Conservation (phyloP, 2,797 vertebrate species). For the Vespertilio murinus region DNA sequence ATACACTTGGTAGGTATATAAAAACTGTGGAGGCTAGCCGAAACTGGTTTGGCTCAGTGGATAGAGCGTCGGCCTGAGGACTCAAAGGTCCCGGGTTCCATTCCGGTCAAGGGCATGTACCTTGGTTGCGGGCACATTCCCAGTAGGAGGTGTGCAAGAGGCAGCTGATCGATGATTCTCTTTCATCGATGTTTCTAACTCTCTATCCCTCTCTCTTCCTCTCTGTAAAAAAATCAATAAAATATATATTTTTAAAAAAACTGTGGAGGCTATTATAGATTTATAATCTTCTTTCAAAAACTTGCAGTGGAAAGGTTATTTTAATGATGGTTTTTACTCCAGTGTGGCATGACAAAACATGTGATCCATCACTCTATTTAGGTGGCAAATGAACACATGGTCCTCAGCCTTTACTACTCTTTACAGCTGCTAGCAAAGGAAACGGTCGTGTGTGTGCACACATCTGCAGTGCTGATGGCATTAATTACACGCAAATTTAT, state of each 20-base stretch:
- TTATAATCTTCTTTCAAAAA: conserved; percentile 55
- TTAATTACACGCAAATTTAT: conserved; percentile 64
- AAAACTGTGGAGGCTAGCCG: conserved; percentile 32
- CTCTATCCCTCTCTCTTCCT: no score
- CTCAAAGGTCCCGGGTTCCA: no score
- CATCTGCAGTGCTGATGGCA: conserved; percentile 53
- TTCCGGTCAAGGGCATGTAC: no score
- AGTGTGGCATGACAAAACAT: conserved; percentile 34
- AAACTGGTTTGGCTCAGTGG: no score
- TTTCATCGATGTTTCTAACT: no score
- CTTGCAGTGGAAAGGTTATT: conserved; percentile 18
- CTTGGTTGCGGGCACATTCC: no score
- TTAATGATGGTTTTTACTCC: conserved; percentile 57
- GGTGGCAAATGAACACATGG: background rate
- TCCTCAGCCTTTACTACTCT: conserved; percentile 64
- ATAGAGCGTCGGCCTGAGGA: no score
- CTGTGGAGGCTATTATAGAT: conserved; percentile 27
- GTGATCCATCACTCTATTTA: conserved; percentile 41
- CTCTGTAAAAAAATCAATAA: no score
- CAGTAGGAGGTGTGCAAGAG: no score
- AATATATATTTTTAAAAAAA: no score
- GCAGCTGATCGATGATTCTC: no score
- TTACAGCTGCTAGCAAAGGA: conserved; percentile 56
- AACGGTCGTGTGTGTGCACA: background rate
- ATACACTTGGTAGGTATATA: background rate